Conservation (phyloP, 2,797 vertebrate genomes). For the Myiothlypis coronata region DNA sequence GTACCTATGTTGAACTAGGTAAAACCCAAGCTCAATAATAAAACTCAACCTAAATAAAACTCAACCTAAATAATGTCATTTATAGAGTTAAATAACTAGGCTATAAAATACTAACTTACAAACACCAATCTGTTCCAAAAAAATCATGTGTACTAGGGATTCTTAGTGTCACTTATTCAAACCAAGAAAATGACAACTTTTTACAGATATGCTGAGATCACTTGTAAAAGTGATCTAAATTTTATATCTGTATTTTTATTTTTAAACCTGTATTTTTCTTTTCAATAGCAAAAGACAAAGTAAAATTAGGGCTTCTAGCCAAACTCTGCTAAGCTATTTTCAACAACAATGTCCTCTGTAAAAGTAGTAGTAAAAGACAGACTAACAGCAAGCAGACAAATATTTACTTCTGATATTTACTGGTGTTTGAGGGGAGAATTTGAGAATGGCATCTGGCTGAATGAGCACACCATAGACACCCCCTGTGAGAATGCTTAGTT, state of each 20-base stretch:
- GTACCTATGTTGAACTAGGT: not conserved
- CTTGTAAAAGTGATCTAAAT: not conserved
- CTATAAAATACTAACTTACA: not conserved
- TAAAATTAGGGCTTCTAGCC: not conserved
- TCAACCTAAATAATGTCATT: not conserved
- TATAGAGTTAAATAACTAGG: not conserved
- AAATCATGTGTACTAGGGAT: not conserved
- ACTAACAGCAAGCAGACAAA: not conserved
- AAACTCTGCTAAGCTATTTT: slow-evolving; percentile 17
- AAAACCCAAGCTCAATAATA: not conserved
- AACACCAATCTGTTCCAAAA: not conserved
- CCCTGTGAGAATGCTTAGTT: not conserved
- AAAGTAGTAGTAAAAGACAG: not conserved
- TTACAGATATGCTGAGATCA: not conserved
- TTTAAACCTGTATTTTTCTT: too few relatives aligned
- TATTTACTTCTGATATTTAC: not conserved
- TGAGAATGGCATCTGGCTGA: not conserved
- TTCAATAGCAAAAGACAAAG: slow-evolving; percentile 21
- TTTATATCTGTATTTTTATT: too few relatives aligned
- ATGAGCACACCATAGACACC: not conserved
- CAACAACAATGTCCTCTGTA: not conserved
- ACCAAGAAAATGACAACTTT: not conserved
- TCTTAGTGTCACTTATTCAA: slow-evolving; percentile 18
- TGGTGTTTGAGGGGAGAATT: not conserved
- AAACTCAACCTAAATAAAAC: not conserved